phyloP scores from a whole-genome alignment of 2,888 invertebrate genomes.

The Noctua comes region DNA sequence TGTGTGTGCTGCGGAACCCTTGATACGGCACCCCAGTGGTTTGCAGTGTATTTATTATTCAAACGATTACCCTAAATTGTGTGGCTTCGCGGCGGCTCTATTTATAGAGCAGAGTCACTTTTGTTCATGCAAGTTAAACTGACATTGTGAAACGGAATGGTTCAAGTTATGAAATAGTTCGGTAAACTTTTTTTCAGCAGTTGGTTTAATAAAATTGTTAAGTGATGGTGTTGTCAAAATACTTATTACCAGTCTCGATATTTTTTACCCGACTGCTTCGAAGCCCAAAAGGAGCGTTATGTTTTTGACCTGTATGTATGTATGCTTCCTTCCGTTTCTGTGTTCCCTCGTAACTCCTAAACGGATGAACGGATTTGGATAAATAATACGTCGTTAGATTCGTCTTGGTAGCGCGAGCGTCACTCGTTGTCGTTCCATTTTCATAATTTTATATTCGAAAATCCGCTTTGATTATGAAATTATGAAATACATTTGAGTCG shows the following conservation, averaged over 20 bases:
- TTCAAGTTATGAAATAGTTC: background rate
- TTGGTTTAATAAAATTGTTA: background rate
- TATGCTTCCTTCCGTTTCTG: too few relatives aligned
- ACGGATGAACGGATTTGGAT: too few relatives aligned
- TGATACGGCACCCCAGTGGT: conserved; percentile 38
- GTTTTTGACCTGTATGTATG: too few relatives aligned
- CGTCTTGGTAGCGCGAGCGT: too few relatives aligned
- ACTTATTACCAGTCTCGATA: background rate
- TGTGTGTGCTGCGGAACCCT: conserved; percentile 44
- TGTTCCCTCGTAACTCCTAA: too few relatives aligned
- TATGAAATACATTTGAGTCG: too few relatives aligned
- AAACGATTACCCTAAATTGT: conserved; percentile 58
- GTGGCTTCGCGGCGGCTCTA: conserved; percentile 34
- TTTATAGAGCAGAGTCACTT: conserved; percentile 47
- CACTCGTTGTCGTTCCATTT: too few relatives aligned
- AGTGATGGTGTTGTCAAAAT: background rate
- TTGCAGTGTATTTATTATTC: conserved; percentile 59
- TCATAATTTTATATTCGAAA: too few relatives aligned
- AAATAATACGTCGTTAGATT: too few relatives aligned
- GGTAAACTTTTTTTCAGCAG: background rate
- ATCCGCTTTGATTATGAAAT: too few relatives aligned
- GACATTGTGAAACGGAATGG: background rate
- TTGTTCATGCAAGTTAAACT: conserved; percentile 34
- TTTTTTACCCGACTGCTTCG: too few relatives aligned
- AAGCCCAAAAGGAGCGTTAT: too few relatives aligned